Conservation (phyloP, 1,140 invertebrate species). For the Carposina sasakii region DNA sequence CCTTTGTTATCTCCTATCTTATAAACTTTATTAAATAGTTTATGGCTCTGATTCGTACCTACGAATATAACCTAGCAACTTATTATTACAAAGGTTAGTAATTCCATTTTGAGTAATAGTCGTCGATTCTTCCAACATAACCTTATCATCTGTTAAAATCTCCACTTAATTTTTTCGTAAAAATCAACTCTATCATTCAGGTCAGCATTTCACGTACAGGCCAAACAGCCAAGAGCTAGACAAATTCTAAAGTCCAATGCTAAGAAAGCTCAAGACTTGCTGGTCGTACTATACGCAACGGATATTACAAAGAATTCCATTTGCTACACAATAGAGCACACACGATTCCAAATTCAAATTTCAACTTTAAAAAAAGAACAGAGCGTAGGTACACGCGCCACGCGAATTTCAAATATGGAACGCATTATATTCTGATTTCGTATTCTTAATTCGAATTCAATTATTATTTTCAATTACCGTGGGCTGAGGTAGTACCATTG, state of each 20-base stretch:
- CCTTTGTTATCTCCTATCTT: background rate
- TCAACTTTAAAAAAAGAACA: conserved; percentile 57
- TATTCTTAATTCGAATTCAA: conserved; percentile 66
- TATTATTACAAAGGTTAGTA: conserved; percentile 14
- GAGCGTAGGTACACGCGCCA: conserved; percentile 38
- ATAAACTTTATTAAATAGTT: too few relatives aligned
- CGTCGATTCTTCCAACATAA: conserved; percentile 17
- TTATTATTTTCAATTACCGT: conserved; percentile 67
- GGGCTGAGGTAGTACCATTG: conserved; percentile 43
- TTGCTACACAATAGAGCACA: conserved; percentile 65
- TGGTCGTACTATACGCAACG: conserved; percentile 39
- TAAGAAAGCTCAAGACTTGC: conserved; percentile 22
- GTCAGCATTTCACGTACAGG: conserved; percentile 18
- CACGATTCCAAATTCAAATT: conserved; percentile 66
- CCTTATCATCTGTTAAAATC: conserved; percentile 39
- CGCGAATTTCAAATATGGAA: conserved; percentile 64
- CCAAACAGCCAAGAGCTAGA: conserved; percentile 18
- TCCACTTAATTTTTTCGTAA: conserved; percentile 50
- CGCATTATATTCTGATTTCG: conserved; percentile 64
- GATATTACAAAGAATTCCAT: conserved; percentile 51
- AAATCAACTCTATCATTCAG: conserved; percentile 30
- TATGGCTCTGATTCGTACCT: too few relatives aligned
- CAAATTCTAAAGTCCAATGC: background rate
- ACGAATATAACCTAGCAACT: too few relatives aligned
- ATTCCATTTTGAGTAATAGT: conserved; percentile 14